Conservation (phyloP, 1,140 invertebrate species). For the Lerema accius region DNA sequence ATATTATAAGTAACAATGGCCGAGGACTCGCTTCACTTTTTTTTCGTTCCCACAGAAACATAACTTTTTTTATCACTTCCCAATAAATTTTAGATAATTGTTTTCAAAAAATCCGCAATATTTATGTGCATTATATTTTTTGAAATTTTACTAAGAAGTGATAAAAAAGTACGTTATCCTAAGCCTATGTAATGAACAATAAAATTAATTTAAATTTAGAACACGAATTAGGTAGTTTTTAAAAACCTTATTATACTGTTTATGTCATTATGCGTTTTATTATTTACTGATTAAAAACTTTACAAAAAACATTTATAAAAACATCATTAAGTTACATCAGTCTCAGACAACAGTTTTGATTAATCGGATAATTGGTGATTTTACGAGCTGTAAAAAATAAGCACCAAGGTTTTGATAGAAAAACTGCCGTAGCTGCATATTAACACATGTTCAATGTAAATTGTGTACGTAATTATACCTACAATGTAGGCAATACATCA, state of each 20-base stretch:
- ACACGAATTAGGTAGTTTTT: constrained; percentile 4
- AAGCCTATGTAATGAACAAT: constrained; percentile 1
- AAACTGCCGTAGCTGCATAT: constrained; percentile 16
- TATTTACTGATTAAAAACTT: constrained; percentile 28
- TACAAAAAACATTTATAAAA: constrained; percentile 34
- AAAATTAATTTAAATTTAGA: constrained; percentile 3
- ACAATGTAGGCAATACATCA: constrained; percentile 19
- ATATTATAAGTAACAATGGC: constrained; percentile 68
- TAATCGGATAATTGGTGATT: constrained; percentile 18
- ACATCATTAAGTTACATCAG: constrained; percentile 30
- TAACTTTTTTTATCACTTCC: constrained; percentile 17
- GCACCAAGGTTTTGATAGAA: constrained; percentile 15
- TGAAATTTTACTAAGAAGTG: constrained; percentile 19
- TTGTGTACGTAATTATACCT: constrained; percentile 13
- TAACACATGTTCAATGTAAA: constrained; percentile 4
- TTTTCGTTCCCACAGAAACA: constrained; percentile 48
- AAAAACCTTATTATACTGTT: constrained; percentile 17
- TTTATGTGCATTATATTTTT: not conserved
- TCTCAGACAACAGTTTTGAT: constrained; percentile 24
- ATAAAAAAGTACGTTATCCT: constrained; percentile 1
- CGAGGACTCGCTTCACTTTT: constrained; percentile 51
- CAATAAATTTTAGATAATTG: not conserved
- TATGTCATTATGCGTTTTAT: constrained; percentile 25
- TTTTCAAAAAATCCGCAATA: not conserved
- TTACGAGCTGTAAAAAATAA: constrained; percentile 18